Base-by-base conservation (phyloP, 92 coral and sea anemone species). In the Actinostola sp. region DNA sequence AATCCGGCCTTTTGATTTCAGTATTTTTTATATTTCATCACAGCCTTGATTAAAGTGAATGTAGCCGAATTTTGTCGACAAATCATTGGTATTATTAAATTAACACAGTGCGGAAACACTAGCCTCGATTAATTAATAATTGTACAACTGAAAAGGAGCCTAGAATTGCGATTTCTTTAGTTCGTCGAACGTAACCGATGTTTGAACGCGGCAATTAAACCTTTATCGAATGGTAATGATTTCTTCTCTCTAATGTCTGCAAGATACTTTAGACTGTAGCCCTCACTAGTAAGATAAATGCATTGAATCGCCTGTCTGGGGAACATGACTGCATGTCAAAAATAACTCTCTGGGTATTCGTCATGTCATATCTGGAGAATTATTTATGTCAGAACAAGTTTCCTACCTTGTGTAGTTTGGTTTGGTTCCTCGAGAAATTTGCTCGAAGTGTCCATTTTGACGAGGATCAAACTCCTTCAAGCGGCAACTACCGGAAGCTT, bases 331-430 rank as follows among this genome's bases (percentile, higher is more conserved):
- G 4, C 11, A 36, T 11, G 4, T 11, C 11, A n/a, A 19, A 20
- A 8, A 9, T 10, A 53, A 1, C 59, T 20, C 11, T 53, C 21
- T 23, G 2, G 13, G 8, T 20, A 20, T 16, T 19, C 7, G 6
- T 53, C 19, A 25, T 25, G 28, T 7, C 31, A 16, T 25, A 53
- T 1, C 7, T 53, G 25, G 21, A 53, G 3, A 20, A 53, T 14
- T 53, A 3, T 66, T 25, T 28, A 29, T 17, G 9, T 0, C 28
- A 27, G 38, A n/a, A 4, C 27, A 41, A 38, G n/a, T 3, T 1
- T 15, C 89, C 24, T 58, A 84, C 89, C 89, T 84, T 24, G 83
- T 84, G 63, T 70, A 84, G 26, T 65, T 72, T 9, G 89, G 89
- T 16, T 76, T 69, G 8, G 46, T 73, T 9, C 29, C 54, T 58